Evolutionary conservation across 1,140 invertebrate species (phyloP).

Genomic region (Drosophila biarmipes): DNA sequence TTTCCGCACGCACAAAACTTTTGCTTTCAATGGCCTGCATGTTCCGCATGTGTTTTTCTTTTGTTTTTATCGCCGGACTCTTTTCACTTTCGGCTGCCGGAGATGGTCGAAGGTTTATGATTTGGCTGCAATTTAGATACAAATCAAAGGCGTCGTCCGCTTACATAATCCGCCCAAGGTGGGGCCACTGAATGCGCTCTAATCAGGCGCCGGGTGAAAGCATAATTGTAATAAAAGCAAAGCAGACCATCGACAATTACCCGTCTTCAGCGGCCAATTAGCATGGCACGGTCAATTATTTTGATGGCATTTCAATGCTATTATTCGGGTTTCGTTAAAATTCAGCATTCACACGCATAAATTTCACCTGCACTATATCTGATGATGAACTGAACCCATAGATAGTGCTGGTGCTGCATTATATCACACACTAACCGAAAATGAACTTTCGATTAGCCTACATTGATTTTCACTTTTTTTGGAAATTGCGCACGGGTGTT

Average conservation of each 20-base stretch:
- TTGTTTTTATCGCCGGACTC: slow-evolving; percentile 29
- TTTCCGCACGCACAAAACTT: slow-evolving; percentile 62
- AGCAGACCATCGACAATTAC: slow-evolving; percentile 5
- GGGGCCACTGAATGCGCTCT: neutral
- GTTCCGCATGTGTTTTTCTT: slow-evolving; percentile 44
- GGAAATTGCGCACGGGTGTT: slow-evolving; percentile 18
- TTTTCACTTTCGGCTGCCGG: slow-evolving; percentile 67
- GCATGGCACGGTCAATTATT: slow-evolving; percentile 37
- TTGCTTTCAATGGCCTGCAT: slow-evolving; percentile 69
- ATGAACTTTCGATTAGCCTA: slow-evolving; percentile 68
- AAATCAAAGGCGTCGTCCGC: slow-evolving; percentile 24
- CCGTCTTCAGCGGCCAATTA: slow-evolving; percentile 37
- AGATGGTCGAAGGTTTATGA: slow-evolving; percentile 44
- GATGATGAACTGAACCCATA: slow-evolving; percentile 24
- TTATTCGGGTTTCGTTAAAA: slow-evolving; percentile 57
- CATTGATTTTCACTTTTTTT: slow-evolving; percentile 67
- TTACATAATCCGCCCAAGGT: slow-evolving; percentile 39
- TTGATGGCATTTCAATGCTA: slow-evolving; percentile 53
- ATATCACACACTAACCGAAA: slow-evolving; percentile 63
- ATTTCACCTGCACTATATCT: slow-evolving; percentile 77
- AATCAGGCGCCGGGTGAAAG: slow-evolving; percentile 32
- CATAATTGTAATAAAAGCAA: slow-evolving; percentile 49
- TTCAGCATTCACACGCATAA: slow-evolving; percentile 76
- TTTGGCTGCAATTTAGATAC: slow-evolving; percentile 44
- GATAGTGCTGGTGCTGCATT: slow-evolving; percentile 31